Base-by-base conservation (phyloP, 2,113 vertebrate species). In the Sceloporus tristichus region DNA sequence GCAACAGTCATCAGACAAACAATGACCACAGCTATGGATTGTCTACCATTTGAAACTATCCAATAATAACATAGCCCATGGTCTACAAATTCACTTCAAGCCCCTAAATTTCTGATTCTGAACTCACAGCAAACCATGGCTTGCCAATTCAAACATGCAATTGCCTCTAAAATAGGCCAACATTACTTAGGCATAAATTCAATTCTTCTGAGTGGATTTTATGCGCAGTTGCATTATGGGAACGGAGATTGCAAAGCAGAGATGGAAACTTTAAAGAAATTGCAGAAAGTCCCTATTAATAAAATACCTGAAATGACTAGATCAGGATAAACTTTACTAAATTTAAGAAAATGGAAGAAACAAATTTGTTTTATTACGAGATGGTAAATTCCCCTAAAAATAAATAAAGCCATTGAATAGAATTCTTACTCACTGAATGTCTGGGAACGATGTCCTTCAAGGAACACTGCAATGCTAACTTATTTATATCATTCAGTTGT, bases 361-460 rank as follows among this genome's bases (percentile, higher is more conserved):
- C 65, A 78, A 1, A 53, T 23, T 10, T 48, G 10, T 42, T 27
- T 11, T 27, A 14, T 27, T 40, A 82, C 25, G 19, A 5, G 40
- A 19, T 66, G 79, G 27, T 9, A 5, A 62, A 74, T 8, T 34
- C 16, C 0, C 75, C 34, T 18, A 40, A 6, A 54, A 92, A 70
- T 1, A 82, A 3, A 40, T 34, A 78, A 25, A 34, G 71, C 38
- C 1, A 48, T 48, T 13, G 77, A 83, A 11, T 59, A 29, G 8
- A 84, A n/a, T 82, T 84, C 81, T 84, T 74, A 96, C 97, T 97
- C 95, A 99, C 98, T 91, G 95, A 94, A 90, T 97, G 95, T 90
- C 96, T 96, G 65, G 99, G 98, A 93, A 98, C 96, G 76, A 99
- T 92, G 94, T 98, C 97, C 91, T 98, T 98, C 79, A 99, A 82